Conservation (phyloP, 2,113 vertebrate species). For the Stigmatopora nigra region DNA sequence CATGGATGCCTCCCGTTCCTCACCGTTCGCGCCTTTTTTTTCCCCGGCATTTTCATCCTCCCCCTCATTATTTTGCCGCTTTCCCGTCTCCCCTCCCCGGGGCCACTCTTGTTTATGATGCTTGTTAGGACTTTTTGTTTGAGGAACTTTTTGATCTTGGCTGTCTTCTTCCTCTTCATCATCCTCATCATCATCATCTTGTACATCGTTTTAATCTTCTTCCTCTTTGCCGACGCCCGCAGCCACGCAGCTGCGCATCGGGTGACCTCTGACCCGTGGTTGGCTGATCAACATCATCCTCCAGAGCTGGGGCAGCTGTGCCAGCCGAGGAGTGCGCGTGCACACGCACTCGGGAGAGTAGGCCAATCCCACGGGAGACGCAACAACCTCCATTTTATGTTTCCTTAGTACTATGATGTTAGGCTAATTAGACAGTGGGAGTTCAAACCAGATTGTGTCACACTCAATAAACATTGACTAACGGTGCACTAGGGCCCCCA, state of each 20-base stretch:
- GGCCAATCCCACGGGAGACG: too few relatives aligned
- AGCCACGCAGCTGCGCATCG: neutral
- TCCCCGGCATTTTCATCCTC: neutral
- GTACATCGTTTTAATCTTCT: neutral
- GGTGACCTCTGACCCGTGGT: slow-evolving; percentile 1
- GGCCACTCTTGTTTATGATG: neutral
- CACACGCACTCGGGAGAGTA: too few relatives aligned
- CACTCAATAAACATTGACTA: too few relatives aligned
- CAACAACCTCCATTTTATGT: too few relatives aligned
- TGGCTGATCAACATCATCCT: neutral
- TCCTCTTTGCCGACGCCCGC: neutral
- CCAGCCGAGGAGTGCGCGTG: neutral
- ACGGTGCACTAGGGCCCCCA: too few relatives aligned
- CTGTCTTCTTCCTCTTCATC: neutral
- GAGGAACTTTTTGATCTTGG: neutral
- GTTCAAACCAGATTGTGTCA: too few relatives aligned
- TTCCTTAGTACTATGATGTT: too few relatives aligned
- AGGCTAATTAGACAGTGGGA: too few relatives aligned
- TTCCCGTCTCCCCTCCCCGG: neutral
- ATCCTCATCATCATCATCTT: neutral
- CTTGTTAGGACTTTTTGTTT: neutral
- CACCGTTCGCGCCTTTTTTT: neutral
- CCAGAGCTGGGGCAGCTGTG: neutral
- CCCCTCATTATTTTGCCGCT: neutral
- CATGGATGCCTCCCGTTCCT: neutral